Conservation (phyloP, 2,113 vertebrate genomes). For the Malurus alboscapulatus region DNA sequence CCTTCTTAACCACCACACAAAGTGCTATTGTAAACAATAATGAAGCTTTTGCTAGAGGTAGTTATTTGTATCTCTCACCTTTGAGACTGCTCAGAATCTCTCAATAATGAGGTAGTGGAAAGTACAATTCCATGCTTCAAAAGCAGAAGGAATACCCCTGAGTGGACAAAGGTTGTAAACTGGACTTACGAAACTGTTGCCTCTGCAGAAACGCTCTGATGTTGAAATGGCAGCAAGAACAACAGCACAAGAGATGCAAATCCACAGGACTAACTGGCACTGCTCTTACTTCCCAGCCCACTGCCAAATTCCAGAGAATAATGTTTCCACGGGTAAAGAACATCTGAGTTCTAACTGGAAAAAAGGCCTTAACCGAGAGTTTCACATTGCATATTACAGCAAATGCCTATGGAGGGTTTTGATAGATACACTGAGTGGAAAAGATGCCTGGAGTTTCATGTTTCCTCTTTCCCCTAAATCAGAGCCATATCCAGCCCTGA, state of each 20-base stretch:
- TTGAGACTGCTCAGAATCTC: neutral
- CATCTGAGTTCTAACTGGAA: neutral
- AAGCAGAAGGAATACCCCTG: neutral
- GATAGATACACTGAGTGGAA: neutral
- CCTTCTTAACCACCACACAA: neutral
- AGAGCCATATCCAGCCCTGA: neutral
- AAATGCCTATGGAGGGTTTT: neutral
- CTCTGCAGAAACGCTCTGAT: rapidly evolving
- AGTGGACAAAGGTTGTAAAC: neutral
- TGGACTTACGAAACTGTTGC: neutral
- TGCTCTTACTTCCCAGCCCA: neutral
- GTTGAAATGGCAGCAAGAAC: neutral
- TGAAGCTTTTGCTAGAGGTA: neutral
- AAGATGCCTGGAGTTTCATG: neutral
- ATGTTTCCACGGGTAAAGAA: slow-evolving; percentile 17
- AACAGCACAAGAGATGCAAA: neutral
- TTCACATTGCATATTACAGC: neutral
- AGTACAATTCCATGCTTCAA: neutral
- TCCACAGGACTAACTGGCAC: neutral
- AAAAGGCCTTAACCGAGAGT: neutral
- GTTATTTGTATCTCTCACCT: neutral
- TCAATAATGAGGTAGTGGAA: neutral
- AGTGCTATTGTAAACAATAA: neutral
- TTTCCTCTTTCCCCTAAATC: neutral
- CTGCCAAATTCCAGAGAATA: slow-evolving; percentile 44